Evolutionary conservation across 2,888 invertebrate genomes (phyloP).

Genomic region (Andrena marginata): DNA sequence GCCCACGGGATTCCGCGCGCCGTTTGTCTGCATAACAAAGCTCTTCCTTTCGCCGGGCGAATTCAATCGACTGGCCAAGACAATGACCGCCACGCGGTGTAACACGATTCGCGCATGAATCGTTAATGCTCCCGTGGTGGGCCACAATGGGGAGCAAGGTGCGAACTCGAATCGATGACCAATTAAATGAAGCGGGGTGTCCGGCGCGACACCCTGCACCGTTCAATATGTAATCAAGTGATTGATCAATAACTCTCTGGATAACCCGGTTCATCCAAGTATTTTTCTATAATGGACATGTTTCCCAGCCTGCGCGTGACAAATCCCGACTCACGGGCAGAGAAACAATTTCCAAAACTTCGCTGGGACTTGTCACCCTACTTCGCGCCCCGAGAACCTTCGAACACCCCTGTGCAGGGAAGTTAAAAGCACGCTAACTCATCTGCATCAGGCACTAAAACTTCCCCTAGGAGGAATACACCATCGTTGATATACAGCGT

Average conservation of each 20-base stretch:
- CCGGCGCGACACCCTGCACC: not conserved
- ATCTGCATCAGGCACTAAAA: conserved; percentile 18
- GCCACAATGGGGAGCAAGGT: conserved; percentile 17
- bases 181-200: conserved; percentile 27
- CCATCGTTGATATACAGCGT: conserved; percentile 10
- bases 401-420: not conserved
- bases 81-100: conserved; percentile 21
- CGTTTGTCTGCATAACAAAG: conserved; percentile 19
- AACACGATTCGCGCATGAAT: conserved; percentile 12
- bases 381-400: too few species aligned
- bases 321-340: too few species aligned
- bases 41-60: conserved; percentile 32
- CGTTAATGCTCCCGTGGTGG: not conserved
- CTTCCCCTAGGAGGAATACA: not conserved
- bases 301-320: not conserved
- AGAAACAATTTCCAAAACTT: too few species aligned
- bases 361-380: too few species aligned
- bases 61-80: conserved; percentile 38
- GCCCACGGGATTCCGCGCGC: not conserved
- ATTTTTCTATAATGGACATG: too few species aligned
- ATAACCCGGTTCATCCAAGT: not conserved
- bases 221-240: not conserved
- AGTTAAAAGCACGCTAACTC: conserved; percentile 27
- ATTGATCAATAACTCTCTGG: not conserved
- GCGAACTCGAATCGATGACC: conserved; percentile 9